These are phyloP conservation scores for Neosilurus mollespiculum DNA, from an alignment of 2,797 vertebrate genomes.

Conservation along the genomic window DNA sequence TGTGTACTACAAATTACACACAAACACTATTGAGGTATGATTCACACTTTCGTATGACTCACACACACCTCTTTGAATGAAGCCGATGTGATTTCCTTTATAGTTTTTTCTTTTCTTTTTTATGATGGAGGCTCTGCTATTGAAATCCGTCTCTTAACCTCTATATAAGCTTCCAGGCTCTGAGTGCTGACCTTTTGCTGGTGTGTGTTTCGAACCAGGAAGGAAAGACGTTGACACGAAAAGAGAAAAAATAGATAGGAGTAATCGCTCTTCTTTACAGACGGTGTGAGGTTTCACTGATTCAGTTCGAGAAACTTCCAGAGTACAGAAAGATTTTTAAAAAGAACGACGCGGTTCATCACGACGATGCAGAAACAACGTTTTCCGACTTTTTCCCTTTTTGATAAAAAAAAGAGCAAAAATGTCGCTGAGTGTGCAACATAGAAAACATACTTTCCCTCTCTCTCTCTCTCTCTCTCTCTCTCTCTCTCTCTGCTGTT, in stretches of 20 bases:
- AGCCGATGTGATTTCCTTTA: background rate
- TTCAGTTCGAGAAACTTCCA: background rate
- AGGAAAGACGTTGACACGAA: background rate
- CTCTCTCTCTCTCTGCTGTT: conserved; percentile 26
- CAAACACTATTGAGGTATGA: background rate
- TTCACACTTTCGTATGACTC: background rate
- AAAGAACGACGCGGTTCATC: background rate
- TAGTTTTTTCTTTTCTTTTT: background rate
- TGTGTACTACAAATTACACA: background rate
- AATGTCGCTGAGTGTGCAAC: background rate
- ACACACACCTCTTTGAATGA: background rate
- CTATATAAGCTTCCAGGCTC: background rate
- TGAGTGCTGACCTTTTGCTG: background rate
- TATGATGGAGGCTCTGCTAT: background rate
- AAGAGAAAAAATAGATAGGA: too few relatives aligned
- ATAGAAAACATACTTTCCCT: background rate
- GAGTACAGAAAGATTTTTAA: background rate
- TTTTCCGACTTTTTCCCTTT: background rate
- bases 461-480: conserved; percentile 21
- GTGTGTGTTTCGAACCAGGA: background rate
- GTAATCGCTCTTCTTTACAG: background rate
- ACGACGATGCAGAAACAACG: background rate
- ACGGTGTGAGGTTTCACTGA: background rate
- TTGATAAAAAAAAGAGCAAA: background rate
- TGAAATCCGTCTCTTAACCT: background rate